Percentiles rank a stretch among this genome's conserved stretches.
phyloP scores from a whole-genome alignment of 1,140 invertebrate species.

The Trichonephila clavata region DNA sequence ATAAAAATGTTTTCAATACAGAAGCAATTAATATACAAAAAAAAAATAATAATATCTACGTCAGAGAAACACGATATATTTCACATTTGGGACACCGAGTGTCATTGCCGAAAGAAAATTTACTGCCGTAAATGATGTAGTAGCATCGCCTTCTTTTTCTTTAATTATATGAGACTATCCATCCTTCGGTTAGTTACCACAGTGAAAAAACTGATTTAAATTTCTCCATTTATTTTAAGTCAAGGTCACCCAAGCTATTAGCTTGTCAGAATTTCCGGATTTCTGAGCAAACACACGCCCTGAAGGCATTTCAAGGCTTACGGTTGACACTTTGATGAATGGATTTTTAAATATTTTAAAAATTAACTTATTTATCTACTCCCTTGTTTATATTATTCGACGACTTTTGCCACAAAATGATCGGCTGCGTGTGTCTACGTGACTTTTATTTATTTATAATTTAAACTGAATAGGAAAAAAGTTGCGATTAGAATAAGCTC shows the following conservation, averaged over 20 bases:
- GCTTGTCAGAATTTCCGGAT: background rate
- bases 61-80: no score
- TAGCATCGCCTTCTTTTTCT: no score
- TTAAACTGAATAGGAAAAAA: no score
- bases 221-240: background rate
- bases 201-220: background rate
- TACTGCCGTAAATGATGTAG: no score
- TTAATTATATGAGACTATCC: no score
- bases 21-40: no score
- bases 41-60: no score
- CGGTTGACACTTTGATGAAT: conserved; percentile 11
- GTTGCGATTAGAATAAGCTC: no score
- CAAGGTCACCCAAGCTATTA: background rate
- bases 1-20: no score
- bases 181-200: no score
- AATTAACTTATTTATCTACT: background rate
- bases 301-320: conserved; percentile 9
- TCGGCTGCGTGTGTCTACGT: background rate
- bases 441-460: background rate
- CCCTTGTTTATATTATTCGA: background rate
- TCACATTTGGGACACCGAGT: no score
- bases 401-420: background rate
- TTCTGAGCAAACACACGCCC: conserved; percentile 7
- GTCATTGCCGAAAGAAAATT: no score
- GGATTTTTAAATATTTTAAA: background rate